Evolutionary conservation across 2,888 invertebrate species (phyloP).

Genomic region (Acronicta leporina): DNA sequence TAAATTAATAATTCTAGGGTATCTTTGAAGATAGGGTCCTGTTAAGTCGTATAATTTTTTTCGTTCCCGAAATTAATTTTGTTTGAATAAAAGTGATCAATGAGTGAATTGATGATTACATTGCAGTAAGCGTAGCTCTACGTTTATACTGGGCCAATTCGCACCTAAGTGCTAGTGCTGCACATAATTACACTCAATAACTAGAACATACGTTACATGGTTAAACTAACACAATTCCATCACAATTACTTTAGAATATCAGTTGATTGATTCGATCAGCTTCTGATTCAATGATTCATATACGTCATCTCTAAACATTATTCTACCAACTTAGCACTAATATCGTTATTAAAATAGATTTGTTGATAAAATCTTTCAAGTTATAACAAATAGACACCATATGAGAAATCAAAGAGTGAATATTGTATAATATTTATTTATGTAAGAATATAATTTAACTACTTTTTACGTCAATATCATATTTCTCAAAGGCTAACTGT

Average conservation of each 20-base stretch:
- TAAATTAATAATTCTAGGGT: no score
- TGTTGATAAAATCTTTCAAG: constrained; percentile 86
- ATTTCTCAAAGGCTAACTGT: constrained; percentile 68
- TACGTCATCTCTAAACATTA: constrained; percentile 58
- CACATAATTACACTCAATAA: constrained; percentile 42
- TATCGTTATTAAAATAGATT: constrained; percentile 81
- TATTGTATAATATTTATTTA: constrained; percentile 58
- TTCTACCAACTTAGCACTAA: constrained; percentile 58
- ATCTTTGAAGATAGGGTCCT: neutral
- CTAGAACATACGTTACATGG: constrained; percentile 67
- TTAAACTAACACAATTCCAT: constrained; percentile 87
- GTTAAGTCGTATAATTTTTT: neutral
- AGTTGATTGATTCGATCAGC: constrained; percentile 85
- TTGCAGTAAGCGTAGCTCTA: constrained; percentile 18
- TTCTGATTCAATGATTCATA: constrained; percentile 64
- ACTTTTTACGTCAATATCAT: constrained; percentile 60
- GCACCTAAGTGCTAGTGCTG: constrained; percentile 38
- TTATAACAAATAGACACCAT: constrained; percentile 75
- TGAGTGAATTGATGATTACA: constrained; percentile 22
- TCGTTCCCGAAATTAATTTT: neutral
- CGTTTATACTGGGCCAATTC: constrained; percentile 46
- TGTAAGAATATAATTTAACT: constrained; percentile 61
- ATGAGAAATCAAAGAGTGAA: constrained; percentile 63
- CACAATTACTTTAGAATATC: constrained; percentile 89
- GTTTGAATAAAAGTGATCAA: neutral